phyloP scores from a whole-genome alignment of 2,797 vertebrate species.

The Anabas testudineus region DNA sequence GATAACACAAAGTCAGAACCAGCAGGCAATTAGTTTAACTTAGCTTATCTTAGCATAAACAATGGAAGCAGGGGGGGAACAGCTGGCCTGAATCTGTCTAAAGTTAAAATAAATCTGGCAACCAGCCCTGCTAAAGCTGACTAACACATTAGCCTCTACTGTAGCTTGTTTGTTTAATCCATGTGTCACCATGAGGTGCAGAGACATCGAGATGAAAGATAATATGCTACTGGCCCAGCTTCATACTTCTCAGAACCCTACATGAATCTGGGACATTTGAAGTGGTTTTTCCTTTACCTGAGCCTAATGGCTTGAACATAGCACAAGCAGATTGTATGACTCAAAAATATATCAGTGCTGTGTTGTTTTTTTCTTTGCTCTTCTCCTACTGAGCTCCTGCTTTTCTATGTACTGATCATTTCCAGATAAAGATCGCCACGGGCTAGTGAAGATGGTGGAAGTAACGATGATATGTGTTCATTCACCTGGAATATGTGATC shows the following conservation, averaged over 20 bases:
- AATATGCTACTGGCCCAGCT: neutral
- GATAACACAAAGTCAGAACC: too few relatives aligned
- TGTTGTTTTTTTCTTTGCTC: neutral
- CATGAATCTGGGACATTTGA: neutral
- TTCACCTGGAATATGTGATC: constrained; percentile 41
- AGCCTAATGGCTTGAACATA: neutral
- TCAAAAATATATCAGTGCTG: neutral
- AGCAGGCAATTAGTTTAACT: too few relatives aligned
- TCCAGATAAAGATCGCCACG: constrained; percentile 3
- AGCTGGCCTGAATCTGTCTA: too few relatives aligned
- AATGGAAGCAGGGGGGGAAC: too few relatives aligned
- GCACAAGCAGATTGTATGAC: neutral
- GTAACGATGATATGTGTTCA: constrained; percentile 34
- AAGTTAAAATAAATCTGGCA: neutral
- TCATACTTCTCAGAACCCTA: too few relatives aligned
- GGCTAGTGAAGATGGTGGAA: constrained; percentile 36
- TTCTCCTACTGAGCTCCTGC: constrained; percentile 31
- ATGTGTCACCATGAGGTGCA: neutral
- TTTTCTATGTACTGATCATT: constrained; percentile 31
- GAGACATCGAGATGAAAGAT: neutral
- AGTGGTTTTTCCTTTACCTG: neutral
- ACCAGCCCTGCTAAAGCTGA: neutral
- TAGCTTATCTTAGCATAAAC: too few relatives aligned
- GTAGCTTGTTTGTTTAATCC: neutral
- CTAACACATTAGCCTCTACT: neutral